These are phyloP conservation scores for Linurgus olivaceus DNA, from an alignment of 2,797 vertebrate genomes.

Conservation along the genomic window DNA sequence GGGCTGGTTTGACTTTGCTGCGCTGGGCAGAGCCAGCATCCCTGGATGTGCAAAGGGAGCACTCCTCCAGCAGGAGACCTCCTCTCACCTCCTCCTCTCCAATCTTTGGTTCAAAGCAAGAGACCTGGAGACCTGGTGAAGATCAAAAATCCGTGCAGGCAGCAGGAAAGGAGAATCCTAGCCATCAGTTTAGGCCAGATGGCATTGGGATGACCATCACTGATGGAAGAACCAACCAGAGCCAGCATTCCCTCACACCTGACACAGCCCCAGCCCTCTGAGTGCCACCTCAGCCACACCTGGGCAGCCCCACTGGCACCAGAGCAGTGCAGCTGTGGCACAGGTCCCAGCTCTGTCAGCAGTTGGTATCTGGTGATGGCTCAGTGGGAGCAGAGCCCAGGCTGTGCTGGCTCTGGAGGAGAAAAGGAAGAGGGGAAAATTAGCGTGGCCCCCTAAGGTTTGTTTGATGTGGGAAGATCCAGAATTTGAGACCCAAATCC, in stretches of 20 bases:
- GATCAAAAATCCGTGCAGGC: neutral
- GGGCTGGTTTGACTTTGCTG: neutral
- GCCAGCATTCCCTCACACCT: neutral
- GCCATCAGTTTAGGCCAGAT: neutral
- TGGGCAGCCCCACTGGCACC: neutral
- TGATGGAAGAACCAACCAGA: neutral
- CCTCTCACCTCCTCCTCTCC: neutral
- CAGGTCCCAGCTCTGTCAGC: neutral
- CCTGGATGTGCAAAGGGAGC: neutral
- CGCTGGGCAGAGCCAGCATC: neutral
- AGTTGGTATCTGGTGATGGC: neutral
- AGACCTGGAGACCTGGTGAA: neutral
- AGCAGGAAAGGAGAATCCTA: neutral
- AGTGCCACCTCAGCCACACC: neutral
- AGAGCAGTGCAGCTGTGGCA: neutral
- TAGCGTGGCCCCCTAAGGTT: neutral
- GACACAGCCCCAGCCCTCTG: neutral
- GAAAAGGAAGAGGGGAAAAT: neutral
- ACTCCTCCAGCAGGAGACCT: neutral
- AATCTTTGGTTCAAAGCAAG: neutral
- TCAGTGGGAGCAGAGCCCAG: neutral
- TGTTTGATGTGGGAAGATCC: neutral
- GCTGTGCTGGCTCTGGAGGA: neutral
- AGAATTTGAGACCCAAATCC: neutral
- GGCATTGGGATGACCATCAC: fast-evolving